Percentiles rank a stretch among this genome's conserved stretches.
Evolutionary conservation across 2,797 vertebrate species (phyloP).

Genomic region (Trachurus trachurus): DNA sequence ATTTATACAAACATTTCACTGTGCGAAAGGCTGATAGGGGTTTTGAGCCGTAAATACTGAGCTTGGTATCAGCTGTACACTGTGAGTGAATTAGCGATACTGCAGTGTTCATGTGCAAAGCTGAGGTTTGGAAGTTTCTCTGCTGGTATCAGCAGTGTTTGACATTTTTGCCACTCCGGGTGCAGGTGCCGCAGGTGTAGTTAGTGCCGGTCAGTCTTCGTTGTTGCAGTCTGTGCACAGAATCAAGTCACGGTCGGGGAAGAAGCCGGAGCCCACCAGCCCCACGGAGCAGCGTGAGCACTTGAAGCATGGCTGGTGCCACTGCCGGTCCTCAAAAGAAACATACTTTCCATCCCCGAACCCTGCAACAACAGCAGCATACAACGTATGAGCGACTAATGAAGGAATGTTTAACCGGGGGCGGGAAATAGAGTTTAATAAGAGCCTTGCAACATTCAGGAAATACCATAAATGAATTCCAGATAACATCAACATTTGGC

Average conservation of each 20-base stretch:
- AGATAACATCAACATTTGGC: conserved; percentile 49
- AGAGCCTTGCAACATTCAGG: conserved; percentile 5
- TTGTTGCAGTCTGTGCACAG: conserved; percentile 94
- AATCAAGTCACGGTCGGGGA: conserved; percentile 93
- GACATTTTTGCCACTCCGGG: neutral
- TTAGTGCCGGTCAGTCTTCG: conserved; percentile 75
- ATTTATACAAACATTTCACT: conserved; percentile 55
- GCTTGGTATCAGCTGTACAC: conserved; percentile 30
- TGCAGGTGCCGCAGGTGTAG: neutral
- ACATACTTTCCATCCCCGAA: conserved; percentile 96
- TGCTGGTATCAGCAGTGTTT: conserved; percentile 22
- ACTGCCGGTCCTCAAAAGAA: conserved; percentile 95
- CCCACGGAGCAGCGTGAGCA: conserved; percentile 96
- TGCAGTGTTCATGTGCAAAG: conserved; percentile 54
- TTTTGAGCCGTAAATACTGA: conserved; percentile 48
- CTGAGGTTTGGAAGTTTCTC: conserved; percentile 37
- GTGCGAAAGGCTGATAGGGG: conserved; percentile 35
- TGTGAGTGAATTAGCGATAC: conserved; percentile 24
- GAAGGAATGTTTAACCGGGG: neutral
- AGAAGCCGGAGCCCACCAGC: conserved; percentile 95
- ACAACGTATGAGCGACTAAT: conserved; percentile 25
- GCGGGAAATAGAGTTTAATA: conserved; percentile 25
- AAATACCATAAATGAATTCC: conserved; percentile 27
- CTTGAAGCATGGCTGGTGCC: conserved; percentile 98
- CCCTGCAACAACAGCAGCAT: conserved; percentile 84